Conservation (phyloP, 1,140 invertebrate species). For the Latrodectus geometricus region DNA sequence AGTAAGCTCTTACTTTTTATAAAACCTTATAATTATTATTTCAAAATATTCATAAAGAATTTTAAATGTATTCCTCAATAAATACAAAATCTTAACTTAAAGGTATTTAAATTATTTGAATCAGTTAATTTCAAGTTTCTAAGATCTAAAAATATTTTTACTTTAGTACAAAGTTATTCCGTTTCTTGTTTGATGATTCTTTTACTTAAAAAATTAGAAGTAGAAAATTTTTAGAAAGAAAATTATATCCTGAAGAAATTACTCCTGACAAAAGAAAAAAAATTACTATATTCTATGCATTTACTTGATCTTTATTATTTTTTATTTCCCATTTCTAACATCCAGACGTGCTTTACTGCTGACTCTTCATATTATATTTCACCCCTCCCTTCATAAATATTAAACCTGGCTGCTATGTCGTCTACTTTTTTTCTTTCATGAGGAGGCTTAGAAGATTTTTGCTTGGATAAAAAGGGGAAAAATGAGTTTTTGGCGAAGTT, state of each 20-base stretch:
- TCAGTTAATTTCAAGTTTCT: too few species aligned
- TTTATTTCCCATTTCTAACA: not conserved
- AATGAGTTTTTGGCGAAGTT: constrained; percentile 39
- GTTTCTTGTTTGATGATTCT: too few species aligned
- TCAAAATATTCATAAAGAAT: too few species aligned
- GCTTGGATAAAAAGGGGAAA: constrained; percentile 21
- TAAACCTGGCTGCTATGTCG: constrained; percentile 19
- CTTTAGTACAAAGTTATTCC: too few species aligned
- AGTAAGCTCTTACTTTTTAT: too few species aligned
- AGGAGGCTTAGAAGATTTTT: constrained; percentile 20
- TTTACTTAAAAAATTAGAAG: too few species aligned
- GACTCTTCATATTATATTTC: constrained; percentile 43
- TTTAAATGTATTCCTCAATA: too few species aligned
- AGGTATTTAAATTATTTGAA: too few species aligned
- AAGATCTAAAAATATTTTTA: too few species aligned
- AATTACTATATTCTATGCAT: not conserved
- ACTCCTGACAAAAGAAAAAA: not conserved
- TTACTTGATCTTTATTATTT: not conserved
- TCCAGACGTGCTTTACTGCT: not conserved
- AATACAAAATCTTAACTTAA: too few species aligned
- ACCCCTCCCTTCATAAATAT: constrained; percentile 49
- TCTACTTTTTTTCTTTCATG: not conserved
- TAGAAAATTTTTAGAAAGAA: not conserved
- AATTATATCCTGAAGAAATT: not conserved
- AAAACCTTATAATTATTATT: too few species aligned